Evolutionary conservation across 2,888 invertebrate genomes (phyloP), one percentile per base, ranked within the genome.

Genomic region (Tenthredo mesomela): DNA sequence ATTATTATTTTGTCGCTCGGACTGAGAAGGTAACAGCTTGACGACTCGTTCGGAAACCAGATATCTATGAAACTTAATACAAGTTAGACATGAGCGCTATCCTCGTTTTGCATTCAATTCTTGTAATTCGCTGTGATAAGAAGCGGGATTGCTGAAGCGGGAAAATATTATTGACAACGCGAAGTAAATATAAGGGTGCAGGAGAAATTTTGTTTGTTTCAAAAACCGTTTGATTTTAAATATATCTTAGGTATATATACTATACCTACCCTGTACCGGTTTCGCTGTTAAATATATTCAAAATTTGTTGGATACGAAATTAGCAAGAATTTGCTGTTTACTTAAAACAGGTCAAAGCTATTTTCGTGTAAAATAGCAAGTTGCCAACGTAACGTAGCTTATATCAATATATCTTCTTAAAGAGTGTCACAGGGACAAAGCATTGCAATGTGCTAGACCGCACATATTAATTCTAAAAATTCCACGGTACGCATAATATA

Each of bases 291-390:
- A 43, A 40, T 73, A 73, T 21, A 43, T 73, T 70, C 37, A 73
- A 73, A 73, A 43, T 73, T 1, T 15, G 50, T 50, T 54, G 77
- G 40, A 77, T 33, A 54, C 61, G 25, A 50, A 80, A 80, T 85
- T 65, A 78, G 84, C 77, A 84, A 86, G 84, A 84, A 85, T 86
- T 78, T 75, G 54, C 85, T 85, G 84, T 86, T 87, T 87, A 87
- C 84, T 86, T 87, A 87, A 89, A 89, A 88, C 87, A 85, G 89
- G 89, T 89, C 89, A 89, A 86, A 88, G 89, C 86, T 89, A 89
- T 89, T 89, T 89, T 89, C 86, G 89, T 88, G 47, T 80, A 80
- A 82, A 82, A 85, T 85, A 85, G 70, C 80, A n/a, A 43, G 80
- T 54, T 85, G 84, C 80, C 84, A 85, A 82, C 50, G 37, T 58